These are phyloP conservation scores for Cossypha niveicapilla DNA, from an alignment of 2,797 vertebrate genomes.

Conservation along the genomic window DNA sequence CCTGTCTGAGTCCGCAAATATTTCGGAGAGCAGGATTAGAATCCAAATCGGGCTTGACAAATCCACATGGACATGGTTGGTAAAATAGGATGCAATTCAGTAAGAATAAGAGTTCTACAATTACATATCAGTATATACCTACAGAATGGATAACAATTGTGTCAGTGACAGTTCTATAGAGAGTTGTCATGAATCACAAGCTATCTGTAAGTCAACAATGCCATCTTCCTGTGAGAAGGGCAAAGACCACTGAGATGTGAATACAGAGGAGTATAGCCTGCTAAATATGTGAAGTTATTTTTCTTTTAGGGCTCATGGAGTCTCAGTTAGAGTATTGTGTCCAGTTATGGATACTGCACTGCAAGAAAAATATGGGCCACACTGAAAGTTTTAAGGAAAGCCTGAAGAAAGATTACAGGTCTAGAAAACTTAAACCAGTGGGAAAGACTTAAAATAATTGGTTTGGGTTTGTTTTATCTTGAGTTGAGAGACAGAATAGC, in stretches of 20 bases:
- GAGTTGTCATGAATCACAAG: neutral
- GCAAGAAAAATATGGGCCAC: neutral
- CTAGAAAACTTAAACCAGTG: neutral
- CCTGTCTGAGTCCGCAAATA: neutral
- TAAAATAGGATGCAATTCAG: neutral
- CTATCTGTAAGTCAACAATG: neutral
- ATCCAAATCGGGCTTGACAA: rapidly evolving
- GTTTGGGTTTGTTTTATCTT: neutral
- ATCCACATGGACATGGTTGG: neutral
- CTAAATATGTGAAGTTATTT: neutral
- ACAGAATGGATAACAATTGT: neutral
- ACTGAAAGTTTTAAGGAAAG: neutral
- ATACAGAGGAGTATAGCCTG: neutral
- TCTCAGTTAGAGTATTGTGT: neutral
- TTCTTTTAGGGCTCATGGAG: neutral
- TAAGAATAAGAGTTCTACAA: neutral
- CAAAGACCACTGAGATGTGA: neutral
- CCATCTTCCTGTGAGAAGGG: slow-evolving; percentile 52
- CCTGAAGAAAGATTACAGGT: neutral
- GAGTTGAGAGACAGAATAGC: neutral
- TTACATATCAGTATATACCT: neutral
- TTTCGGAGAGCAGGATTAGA: neutral
- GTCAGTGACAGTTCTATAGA: neutral
- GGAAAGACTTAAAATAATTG: neutral
- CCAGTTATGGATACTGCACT: neutral